A percentile compares a stretch with the other conserved stretches of the same genome.
Evolutionary conservation across 2,797 vertebrate species (phyloP).

Genomic region (Clarias fuscus): DNA sequence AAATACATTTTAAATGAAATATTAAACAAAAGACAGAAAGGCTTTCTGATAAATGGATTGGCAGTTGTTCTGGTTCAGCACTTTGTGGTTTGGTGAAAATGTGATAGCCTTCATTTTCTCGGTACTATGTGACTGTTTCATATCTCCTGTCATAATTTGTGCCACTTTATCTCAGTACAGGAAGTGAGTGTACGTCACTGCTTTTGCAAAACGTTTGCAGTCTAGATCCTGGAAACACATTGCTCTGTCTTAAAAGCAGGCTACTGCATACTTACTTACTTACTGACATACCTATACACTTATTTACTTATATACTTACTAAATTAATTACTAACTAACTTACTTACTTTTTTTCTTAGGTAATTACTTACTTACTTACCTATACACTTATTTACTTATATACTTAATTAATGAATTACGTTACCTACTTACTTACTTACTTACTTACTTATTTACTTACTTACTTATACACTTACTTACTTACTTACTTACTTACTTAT

Average conservation of each 20-base stretch:
- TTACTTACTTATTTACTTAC: too few species aligned
- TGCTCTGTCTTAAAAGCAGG: background rate
- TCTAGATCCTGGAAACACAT: slow-evolving; percentile 3
- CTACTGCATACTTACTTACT: background rate
- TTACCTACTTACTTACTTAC: too few species aligned
- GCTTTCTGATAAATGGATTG: background rate
- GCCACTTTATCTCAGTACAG: slow-evolving; percentile 37
- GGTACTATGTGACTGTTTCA: slow-evolving; percentile 16
- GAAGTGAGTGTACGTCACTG: slow-evolving; percentile 30
- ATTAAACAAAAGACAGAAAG: background rate
- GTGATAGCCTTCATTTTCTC: background rate
- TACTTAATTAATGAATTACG: too few species aligned
- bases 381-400: too few species aligned
- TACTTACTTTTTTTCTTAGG: too few species aligned
- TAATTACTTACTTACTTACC: too few species aligned
- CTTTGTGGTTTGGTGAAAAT: background rate
- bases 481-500: too few species aligned
- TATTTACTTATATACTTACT: background rate
- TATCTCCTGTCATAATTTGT: slow-evolving; percentile 27
- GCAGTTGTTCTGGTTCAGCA: slow-evolving; percentile 22
- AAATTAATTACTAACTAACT: too few species aligned
- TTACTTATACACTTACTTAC: too few species aligned
- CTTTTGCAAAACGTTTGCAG: slow-evolving; percentile 40
- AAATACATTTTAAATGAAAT: background rate
- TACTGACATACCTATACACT: background rate